Base-by-base conservation (phyloP, 2,113 vertebrate species). In the Microtus oregoni region DNA sequence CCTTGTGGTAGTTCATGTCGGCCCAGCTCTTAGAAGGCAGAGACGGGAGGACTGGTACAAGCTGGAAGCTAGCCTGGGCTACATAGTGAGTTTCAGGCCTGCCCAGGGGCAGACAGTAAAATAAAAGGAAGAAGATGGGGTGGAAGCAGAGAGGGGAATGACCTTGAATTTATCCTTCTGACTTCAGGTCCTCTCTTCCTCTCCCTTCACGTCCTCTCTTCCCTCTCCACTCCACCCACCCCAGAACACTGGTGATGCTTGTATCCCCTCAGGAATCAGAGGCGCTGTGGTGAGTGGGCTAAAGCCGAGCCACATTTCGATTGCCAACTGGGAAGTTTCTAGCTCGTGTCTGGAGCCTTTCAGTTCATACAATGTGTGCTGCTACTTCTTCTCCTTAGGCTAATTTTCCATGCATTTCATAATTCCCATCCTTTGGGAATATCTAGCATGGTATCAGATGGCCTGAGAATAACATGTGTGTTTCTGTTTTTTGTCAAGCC, bases 321-420 rank as follows among this genome's bases (percentile, higher is more conserved):
- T 50, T 78, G 14, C 55, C 82, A 58, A 13, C 78, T 82, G 44
- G 67, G 47, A 96, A 44, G 1, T 94, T 73, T 77, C 38, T 91
- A 79, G 35, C 26, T 82, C 95, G 30, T 82, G 41, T 82, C 52
- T 96, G 61, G 28, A 96, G 30, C n/a, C 61, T 91, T 91, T 85
- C 58, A 32, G 92, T 92, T 67, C 55, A 22, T 70, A 20, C 72
- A 61, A 63, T 81, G 5, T 52, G 30, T 70, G 12, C 68, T 89
- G 10, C 13, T 75, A 7, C 65, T 96, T 67, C 47, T 88, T 95
- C 35, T 52, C 41, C 38, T 50, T 0, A 3, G 0, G 38, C 38
- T 38, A 28, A 22, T 41, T 83, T 94, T 75, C 68, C 70, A 32
- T 50, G 76, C 70, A 47, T 79, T 91, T 90, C 70, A 44, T 32